A percentile compares a stretch with the other conserved stretches of the same genome.
Evolutionary conservation across 2,888 invertebrate species (phyloP).

Genomic region (Balanococcus diminutus): DNA sequence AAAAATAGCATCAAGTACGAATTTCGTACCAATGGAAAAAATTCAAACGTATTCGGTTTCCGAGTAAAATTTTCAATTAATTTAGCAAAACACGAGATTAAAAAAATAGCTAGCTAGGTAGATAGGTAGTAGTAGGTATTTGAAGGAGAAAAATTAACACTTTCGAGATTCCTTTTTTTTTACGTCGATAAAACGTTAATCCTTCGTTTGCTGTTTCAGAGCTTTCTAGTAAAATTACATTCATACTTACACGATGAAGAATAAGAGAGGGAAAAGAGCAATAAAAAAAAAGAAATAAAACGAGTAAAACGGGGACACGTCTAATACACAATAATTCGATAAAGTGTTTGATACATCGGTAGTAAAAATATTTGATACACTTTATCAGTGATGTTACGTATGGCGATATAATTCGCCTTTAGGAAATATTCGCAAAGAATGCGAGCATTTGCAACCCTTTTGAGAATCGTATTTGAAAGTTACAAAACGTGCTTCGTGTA

Average conservation of each 20-base stretch:
- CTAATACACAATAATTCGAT: slow-evolving; percentile 30
- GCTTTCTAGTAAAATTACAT: not conserved
- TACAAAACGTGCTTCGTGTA: not conserved
- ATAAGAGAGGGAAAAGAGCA: not conserved
- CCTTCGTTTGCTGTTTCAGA: not conserved
- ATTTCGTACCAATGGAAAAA: not conserved
- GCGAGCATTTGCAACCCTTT: slow-evolving; percentile 14
- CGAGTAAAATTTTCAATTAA: not conserved
- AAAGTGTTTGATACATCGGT: slow-evolving; percentile 14
- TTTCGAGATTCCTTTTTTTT: not conserved
- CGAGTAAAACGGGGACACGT: not conserved
- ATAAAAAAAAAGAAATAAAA: slow-evolving; percentile 4
- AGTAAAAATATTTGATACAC: slow-evolving; percentile 23
- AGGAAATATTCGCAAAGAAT: not conserved
- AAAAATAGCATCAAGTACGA: not conserved
- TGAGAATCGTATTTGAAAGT: slow-evolving; percentile 33
- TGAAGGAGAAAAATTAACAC: not conserved
- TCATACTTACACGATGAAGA: not conserved
- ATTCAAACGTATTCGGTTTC: not conserved
- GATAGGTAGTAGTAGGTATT: no score
- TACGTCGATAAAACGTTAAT: not conserved
- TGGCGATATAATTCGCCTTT: slow-evolving; percentile 21
- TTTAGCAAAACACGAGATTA: not conserved
- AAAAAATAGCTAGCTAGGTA: no score
- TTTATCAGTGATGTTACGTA: not conserved